phyloP scores from a whole-genome alignment of 1,140 invertebrate genomes.

The Mercenaria mercenaria region DNA sequence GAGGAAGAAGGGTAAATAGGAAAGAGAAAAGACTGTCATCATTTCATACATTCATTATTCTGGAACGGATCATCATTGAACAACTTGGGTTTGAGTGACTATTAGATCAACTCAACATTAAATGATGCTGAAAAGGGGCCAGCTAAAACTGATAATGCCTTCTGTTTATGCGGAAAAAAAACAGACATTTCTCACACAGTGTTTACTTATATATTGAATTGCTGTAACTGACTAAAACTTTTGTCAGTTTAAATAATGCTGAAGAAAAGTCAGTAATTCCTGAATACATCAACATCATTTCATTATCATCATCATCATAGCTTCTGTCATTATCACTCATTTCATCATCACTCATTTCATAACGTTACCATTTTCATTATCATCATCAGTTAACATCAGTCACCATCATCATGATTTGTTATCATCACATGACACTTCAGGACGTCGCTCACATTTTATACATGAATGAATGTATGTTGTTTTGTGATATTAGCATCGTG shows the following conservation, averaged over 20 bases:
- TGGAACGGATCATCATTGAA: not conserved
- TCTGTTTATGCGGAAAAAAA: too few species aligned
- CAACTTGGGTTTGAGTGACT: not conserved
- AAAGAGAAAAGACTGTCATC: too few species aligned
- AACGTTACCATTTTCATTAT: not conserved
- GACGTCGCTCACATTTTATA: not conserved
- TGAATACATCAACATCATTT: not conserved
- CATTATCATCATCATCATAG: not conserved
- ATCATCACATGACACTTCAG: not conserved
- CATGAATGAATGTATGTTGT: conserved; percentile 16
- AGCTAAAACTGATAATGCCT: too few species aligned
- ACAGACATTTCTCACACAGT: too few species aligned
- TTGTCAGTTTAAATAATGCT: too few species aligned
- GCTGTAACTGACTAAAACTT: too few species aligned
- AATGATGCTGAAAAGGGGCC: not conserved
- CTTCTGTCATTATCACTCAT: not conserved
- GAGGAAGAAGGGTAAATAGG: conserved; percentile 72
- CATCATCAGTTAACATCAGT: not conserved
- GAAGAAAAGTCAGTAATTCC: too few species aligned
- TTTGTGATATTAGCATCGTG: not conserved
- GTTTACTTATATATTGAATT: too few species aligned
- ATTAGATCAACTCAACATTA: too few species aligned
- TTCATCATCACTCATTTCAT: not conserved
- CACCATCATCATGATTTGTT: not conserved
- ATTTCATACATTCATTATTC: not conserved